Base-by-base conservation (phyloP, 2,888 invertebrate species). In the Phragmatobia fuliginosa region DNA sequence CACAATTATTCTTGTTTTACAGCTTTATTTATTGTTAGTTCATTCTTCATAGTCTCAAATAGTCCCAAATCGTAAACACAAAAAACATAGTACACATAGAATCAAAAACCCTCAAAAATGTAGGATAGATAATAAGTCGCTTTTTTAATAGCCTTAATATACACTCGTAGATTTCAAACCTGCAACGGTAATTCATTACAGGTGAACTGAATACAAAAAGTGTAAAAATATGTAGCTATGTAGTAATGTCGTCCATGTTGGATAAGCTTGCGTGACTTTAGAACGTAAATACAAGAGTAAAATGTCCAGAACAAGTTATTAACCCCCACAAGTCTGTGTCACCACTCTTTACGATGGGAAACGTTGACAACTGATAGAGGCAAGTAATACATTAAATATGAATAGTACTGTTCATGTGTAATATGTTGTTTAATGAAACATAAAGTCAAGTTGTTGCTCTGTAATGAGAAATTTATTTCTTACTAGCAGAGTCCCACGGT, bases 311-410 rank as follows among this genome's bases (percentile, higher is more conserved):
- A 33, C 63, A 59, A 68, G 68, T 68, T 68, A 68, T 56, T 68
- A 62, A 41, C 56, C 67, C n/a, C 41, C 62, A 32, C 21, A 16
- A 32, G 41, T 25, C 56, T 45, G 49, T 67, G 73, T 31, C 65
- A 41, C 67, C 56, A 59, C 63, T 38, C 60, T 79, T 81, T 81
- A 81, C 68, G 72, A 79, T 61, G 61, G 79, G 79, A 79, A 81
- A 58, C 66, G 41, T 0, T 66, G 62, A 66, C 71, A 76, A 74
- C 81, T 68, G 67, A 60, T 67, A 67, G 36, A 60, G 41, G 11
- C 2, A 52, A 10, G 38, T 49, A 49, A 63, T 63, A 63, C 31
- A 63, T 32, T 63, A n/a, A 62, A 63, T 31, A n/a, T 45, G 31
- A 31, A 45, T n/a, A 45, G 14, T 63, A 32, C 32, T 63, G 14